Base-by-base conservation (phyloP, 2,888 invertebrate species). In the Polydrusus cervinus region DNA sequence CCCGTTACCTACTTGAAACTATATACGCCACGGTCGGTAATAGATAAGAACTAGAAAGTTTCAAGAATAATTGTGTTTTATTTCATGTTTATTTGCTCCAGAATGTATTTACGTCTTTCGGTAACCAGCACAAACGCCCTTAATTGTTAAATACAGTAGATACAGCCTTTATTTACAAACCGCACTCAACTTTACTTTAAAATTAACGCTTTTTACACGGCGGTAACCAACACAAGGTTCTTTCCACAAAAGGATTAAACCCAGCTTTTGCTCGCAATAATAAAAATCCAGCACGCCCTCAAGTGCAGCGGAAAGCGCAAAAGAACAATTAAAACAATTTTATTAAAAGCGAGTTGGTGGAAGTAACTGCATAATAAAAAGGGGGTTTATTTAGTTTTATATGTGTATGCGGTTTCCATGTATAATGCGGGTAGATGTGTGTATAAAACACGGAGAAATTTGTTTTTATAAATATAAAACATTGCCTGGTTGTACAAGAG, bases 291-390 rank as follows among this genome's bases (percentile, higher is more conserved):
- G 70, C 74, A 74, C 74, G 74, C 74, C 65, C 65, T 74, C 49
- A 74, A 74, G 74, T 69, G 74, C 74, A 70, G 69, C 65, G 74
- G 13, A 65, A 74, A 74, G 74, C 74, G 74, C 74, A 74, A 74
- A 74, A 74, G 69, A 70, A 74, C 74, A 74, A 74, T 74, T 74
- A 74, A 70, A 70, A 70, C 74, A 74, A 74, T 74, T 74, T 74
- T 74, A 74, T 74, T 74, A 74, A 74, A 74, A 74, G 69, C 74
- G 74, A 70, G 70, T 70, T 16, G 70, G 69, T 70, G 65, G 74
- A 74, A 74, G 69, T 74, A 74, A 74, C 74, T 55, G 74, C 70
- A 70, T 74, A 74, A 74, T 74, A 74, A 74, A 74, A 74, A 69
- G 34, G 25, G 65, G 53, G 34, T 68, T 70, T 74, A 74, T 74